Evolutionary conservation across 2,113 vertebrate species (phyloP).

Genomic region (Pseudopodoces humilis): DNA sequence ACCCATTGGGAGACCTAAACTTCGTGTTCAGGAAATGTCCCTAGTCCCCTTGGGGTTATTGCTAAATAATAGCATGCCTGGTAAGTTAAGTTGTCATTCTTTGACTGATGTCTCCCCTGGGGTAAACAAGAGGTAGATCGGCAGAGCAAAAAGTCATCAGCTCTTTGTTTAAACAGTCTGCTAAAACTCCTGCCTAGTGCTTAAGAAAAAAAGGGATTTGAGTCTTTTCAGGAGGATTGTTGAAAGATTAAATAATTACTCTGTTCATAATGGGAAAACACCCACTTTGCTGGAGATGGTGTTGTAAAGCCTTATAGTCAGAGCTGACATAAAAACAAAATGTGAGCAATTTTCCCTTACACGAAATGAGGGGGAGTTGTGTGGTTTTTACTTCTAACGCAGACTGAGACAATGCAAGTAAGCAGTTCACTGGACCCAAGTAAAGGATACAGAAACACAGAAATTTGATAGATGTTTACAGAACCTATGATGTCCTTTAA

Average conservation of each 20-base stretch:
- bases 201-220: neutral
- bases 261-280: neutral
- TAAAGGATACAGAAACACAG: neutral
- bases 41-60: neutral
- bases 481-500: neutral
- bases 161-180: conserved; percentile 20
- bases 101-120: conserved; percentile 11
- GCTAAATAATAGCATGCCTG: neutral
- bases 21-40: conserved; percentile 17
- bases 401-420: neutral
- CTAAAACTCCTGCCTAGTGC: neutral
- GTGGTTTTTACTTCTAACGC: neutral
- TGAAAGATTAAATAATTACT: conserved; percentile 38
- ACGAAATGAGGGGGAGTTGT: neutral
- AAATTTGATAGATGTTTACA: neutral
- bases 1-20: neutral
- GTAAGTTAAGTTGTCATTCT: neutral
- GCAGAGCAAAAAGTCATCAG: neutral
- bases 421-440: neutral
- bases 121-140: conserved; percentile 30
- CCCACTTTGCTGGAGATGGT: neutral
- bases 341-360: neutral
- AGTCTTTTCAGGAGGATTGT: neutral
- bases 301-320: neutral
- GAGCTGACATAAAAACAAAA: neutral